Evolutionary conservation across 1,140 invertebrate genomes (phyloP).

Genomic region (Caenorhabditis latens): DNA sequence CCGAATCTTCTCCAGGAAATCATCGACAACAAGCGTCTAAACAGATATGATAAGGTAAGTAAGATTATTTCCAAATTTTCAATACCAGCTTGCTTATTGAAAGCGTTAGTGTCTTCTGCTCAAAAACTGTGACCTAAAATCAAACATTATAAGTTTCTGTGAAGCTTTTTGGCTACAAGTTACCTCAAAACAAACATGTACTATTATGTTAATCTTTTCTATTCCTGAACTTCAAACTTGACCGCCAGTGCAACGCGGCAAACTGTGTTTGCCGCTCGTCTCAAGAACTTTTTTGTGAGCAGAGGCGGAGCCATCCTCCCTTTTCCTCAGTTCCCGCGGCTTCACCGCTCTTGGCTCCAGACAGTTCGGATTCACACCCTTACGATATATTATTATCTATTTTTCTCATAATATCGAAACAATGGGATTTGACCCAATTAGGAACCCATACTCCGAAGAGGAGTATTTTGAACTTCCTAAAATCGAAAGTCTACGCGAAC

Average conservation of each 20-base stretch:
- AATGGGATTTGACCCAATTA: constrained; percentile 28
- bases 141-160: too few species aligned
- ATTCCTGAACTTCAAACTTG: constrained; percentile 43
- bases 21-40: constrained; percentile 57
- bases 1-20: constrained; percentile 58
- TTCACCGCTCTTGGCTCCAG: background rate
- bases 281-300: constrained; percentile 53
- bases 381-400: background rate
- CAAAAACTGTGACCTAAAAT: too few species aligned
- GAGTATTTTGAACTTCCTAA: constrained; percentile 32
- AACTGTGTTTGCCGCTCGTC: constrained; percentile 48
- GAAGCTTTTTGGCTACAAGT: too few species aligned
- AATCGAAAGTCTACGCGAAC: constrained; percentile 16
- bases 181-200: constrained; percentile 1
- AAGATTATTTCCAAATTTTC: background rate
- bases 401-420: background rate
- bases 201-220: constrained; percentile 21
- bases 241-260: constrained; percentile 31
- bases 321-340: constrained; percentile 2
- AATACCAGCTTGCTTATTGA: background rate
- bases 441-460: constrained; percentile 43
- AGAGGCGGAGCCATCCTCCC: constrained; percentile 26
- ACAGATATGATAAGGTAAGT: constrained; percentile 55
- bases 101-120: too few species aligned
- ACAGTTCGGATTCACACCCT: constrained; percentile 45